Evolutionary conservation across 2,113 vertebrate species (phyloP).

Genomic region (Sturnira hondurensis): DNA sequence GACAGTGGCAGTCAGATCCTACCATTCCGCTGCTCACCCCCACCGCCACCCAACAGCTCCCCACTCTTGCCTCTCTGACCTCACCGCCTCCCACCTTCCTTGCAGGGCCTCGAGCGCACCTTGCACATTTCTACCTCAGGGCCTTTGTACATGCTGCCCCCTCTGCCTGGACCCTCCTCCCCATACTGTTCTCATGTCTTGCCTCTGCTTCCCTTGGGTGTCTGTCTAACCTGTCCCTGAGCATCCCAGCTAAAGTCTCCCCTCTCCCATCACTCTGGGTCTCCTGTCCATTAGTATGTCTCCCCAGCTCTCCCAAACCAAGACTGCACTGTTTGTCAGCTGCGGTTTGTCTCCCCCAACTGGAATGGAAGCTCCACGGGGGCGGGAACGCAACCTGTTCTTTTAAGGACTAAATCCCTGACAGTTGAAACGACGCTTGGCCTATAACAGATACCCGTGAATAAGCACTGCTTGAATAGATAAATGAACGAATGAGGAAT

Average conservation of each 20-base stretch:
- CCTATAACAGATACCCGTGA: neutral
- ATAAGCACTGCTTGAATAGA: neutral
- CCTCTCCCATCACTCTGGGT: neutral
- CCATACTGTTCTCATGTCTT: fast-evolving
- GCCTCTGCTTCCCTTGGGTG: fast-evolving
- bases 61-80: neutral
- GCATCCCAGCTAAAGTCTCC: no score
- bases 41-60: neutral
- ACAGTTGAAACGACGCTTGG: neutral
- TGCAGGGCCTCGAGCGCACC: fast-evolving
- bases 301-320: neutral
- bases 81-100: neutral
- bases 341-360: neutral
- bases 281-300: neutral
- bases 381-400: neutral
- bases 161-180: neutral
- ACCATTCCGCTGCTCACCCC: neutral
- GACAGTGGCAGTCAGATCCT: neutral
- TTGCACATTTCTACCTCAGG: neutral
- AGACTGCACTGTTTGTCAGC: fast-evolving
- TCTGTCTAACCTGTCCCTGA: neutral
- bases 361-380: no score
- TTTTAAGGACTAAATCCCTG: neutral
- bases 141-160: neutral
- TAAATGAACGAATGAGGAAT: neutral